phyloP scores from a whole-genome alignment of 2,113 vertebrate genomes.

The Sclerurus mexicanus region DNA sequence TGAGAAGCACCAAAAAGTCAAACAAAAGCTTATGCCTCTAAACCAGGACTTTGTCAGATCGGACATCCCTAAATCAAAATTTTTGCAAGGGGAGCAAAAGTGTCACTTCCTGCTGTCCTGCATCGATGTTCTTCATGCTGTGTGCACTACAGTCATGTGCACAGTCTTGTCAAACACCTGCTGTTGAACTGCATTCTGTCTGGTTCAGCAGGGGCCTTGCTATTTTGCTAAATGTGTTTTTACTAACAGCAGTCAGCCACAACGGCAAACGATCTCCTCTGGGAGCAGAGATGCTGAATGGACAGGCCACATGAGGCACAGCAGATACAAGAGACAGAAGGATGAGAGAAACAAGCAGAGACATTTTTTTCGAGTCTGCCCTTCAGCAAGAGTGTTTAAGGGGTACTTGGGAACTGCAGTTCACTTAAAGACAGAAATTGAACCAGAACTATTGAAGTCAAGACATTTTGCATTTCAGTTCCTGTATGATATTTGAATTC shows the following conservation, averaged over 20 bases:
- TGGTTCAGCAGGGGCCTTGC: background rate
- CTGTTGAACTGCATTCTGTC: background rate
- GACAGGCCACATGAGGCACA: background rate
- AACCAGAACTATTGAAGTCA: background rate
- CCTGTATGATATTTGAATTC: background rate
- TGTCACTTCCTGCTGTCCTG: rapidly evolving
- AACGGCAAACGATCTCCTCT: background rate
- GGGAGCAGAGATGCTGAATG: background rate
- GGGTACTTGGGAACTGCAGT: background rate
- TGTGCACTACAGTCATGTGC: background rate
- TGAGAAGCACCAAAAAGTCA: background rate
- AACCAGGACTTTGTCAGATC: background rate
- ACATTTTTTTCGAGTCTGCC: background rate
- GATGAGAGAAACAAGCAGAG: background rate
- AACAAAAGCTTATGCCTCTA: background rate
- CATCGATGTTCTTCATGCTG: background rate
- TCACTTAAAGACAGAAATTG: background rate
- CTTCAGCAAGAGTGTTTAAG: background rate
- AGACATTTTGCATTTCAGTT: background rate
- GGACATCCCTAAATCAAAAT: background rate
- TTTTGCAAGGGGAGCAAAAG: background rate
- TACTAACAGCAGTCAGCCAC: background rate
- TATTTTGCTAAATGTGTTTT: background rate
- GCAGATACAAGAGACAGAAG: background rate
- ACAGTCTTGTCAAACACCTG: background rate